Evolutionary conservation across 92 coral and sea anemone species (phyloP), one percentile per base, ranked within the genome.

Genomic region (Paragorgia papillata): DNA sequence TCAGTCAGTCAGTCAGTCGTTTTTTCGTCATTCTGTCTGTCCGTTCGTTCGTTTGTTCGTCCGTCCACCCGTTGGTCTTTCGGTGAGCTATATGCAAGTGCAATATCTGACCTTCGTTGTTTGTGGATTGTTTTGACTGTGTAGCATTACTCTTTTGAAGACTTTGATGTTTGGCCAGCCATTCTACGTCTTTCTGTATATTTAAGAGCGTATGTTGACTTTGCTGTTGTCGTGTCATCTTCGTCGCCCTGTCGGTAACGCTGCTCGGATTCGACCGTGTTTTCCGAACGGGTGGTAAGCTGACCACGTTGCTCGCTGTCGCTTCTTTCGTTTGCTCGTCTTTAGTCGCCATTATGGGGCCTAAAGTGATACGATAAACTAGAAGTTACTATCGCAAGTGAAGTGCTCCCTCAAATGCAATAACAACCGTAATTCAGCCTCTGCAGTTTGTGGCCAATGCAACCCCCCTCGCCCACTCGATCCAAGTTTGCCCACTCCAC

Each of bases 231-330:
- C 57, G 55, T 24, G 30, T 49, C 32, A 62, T 55, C 63, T 70
- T 70, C 48, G 77, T 15, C 15, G 25, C 57, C n/a, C 43, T 70
- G 22, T 70, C 77, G 62, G 77, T 62, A 20, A 12, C 51, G 7
- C 44, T 70, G 39, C 34, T 53, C 41, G 77, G 62, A 54, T 70
- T 70, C n/a, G 77, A 70, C 6, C 77, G 56, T 28, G 62, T 70
- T 24, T 70, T 29, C 51, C 77, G 62, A 30, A 70, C 77, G 35
- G 77, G 77, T 10, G 77, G 77, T 34, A 70, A 32, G 62, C 77
- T 50, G 62, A 70, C 77, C 46, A 70, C 77, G 51, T 57, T 70
- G 77, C 77, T 70, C 62, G 74, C 20, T 32, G 74, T 41, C 37
- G 77, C 63, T 6, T 46, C 53, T 46, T 46, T 46, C 53, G 53